Evolutionary conservation across 2,113 vertebrate species (phyloP).

Genomic region (Phaethornis superciliosus): DNA sequence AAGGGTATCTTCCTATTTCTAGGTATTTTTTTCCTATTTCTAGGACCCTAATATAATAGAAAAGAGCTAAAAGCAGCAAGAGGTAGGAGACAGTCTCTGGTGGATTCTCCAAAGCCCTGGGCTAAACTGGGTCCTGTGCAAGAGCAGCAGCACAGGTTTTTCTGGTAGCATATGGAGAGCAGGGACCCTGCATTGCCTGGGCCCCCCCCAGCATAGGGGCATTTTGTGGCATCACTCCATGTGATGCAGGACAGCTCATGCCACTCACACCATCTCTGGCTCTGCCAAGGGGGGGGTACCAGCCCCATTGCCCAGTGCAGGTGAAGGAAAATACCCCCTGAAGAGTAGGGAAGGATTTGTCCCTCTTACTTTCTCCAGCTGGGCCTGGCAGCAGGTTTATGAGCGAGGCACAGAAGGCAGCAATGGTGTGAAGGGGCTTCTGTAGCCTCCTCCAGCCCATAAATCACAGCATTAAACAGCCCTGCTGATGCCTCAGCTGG

Average conservation of each 20-base stretch:
- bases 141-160: neutral
- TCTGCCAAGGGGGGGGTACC: accelerated
- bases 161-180: no score
- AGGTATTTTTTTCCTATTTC: neutral
- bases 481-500: neutral
- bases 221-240: neutral
- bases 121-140: neutral
- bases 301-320: accelerated
- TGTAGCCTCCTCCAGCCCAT: neutral
- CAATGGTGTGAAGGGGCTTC: neutral
- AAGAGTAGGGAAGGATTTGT: neutral
- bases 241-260: accelerated
- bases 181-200: neutral
- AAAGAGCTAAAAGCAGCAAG: neutral
- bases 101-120: neutral
- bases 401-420: neutral
- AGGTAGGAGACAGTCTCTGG: neutral
- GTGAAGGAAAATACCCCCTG: neutral
- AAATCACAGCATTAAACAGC: neutral
- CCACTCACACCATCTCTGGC: neutral
- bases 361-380: neutral
- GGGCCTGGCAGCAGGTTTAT: neutral
- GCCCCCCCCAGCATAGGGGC: accelerated
- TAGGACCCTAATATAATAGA: neutral
- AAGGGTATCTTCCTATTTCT: neutral